Conservation (phyloP, 2,797 vertebrate genomes). For the Austrolebias charrua region DNA sequence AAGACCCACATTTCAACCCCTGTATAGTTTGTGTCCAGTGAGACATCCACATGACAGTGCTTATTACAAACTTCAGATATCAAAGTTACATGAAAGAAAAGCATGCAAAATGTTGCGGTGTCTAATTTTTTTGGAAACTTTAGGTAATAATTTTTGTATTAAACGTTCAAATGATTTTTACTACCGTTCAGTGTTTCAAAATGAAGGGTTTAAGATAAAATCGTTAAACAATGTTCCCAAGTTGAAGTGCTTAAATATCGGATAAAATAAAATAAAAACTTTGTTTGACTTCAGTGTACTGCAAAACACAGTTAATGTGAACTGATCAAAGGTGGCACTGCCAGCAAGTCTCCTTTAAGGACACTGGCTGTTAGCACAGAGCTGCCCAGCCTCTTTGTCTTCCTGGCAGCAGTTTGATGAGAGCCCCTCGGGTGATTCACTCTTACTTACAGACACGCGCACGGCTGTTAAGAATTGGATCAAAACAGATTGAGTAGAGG, state of each 20-base stretch:
- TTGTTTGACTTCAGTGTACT: conserved; percentile 38
- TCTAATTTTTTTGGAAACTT: no score
- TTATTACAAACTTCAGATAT: no score
- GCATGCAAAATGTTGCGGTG: no score
- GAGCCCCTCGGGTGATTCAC: conserved; percentile 76
- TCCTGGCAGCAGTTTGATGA: conserved; percentile 79
- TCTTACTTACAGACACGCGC: conserved; percentile 77
- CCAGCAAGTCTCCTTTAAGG: conserved; percentile 69
- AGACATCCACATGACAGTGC: conserved; percentile 30
- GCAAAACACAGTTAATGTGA: conserved; percentile 55
- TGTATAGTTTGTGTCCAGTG: conserved; percentile 26
- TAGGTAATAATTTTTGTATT: no score
- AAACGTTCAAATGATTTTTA: no score
- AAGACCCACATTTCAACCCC: conserved; percentile 34
- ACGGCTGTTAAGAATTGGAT: conserved; percentile 78
- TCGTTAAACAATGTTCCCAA: background rate
- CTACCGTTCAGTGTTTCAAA: no score
- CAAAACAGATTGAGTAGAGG: conserved; percentile 75
- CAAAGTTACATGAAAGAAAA: no score
- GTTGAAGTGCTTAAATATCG: conserved; percentile 26
- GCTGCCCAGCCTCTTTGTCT: conserved; percentile 74
- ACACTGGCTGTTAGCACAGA: conserved; percentile 70
- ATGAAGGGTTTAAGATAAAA: no score
- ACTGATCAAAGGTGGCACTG: conserved; percentile 76
- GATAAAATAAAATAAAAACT: conserved; percentile 3